Percentiles rank a stretch among this genome's conserved stretches.
These are phyloP conservation scores for Nysson spinosus DNA, from an alignment of 2,888 invertebrate species.

Conservation along the genomic window DNA sequence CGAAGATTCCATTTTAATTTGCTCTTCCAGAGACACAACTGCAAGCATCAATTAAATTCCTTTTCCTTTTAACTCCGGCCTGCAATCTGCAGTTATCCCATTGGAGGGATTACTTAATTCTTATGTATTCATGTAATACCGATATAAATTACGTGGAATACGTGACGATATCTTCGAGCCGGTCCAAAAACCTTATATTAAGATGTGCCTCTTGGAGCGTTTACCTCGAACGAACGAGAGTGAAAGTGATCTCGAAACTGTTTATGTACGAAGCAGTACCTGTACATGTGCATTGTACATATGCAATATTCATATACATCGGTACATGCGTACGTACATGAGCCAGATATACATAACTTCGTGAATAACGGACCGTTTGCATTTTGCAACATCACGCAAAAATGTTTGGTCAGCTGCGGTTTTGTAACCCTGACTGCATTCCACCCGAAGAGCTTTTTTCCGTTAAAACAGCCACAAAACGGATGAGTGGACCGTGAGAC, in stretches of 20 bases:
- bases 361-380: conserved; percentile 14
- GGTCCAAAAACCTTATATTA: conserved; percentile 26
- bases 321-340: conserved; percentile 6
- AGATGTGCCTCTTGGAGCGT: conserved; percentile 56
- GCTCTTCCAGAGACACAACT: no score
- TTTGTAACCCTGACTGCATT: conserved; percentile 63
- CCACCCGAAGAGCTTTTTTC: conserved; percentile 25
- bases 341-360: conserved; percentile 14
- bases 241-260: conserved; percentile 76
- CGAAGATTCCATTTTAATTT: no score
- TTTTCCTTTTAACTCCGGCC: no score
- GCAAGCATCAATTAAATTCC: no score
- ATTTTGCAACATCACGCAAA: conserved; percentile 61
- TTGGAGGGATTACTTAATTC: conserved; percentile 38
- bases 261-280: conserved; percentile 34
- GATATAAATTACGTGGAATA: conserved; percentile 20
- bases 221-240: conserved; percentile 60
- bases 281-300: background rate
- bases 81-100: conserved; percentile 38
- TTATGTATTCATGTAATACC: conserved; percentile 36
- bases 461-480: no score
- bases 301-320: background rate
- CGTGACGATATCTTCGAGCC: conserved; percentile 1
- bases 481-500: no score
- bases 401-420: conserved; percentile 58